Evolutionary conservation across 1,140 invertebrate genomes (phyloP).

Genomic region (Goniozus legneri): DNA sequence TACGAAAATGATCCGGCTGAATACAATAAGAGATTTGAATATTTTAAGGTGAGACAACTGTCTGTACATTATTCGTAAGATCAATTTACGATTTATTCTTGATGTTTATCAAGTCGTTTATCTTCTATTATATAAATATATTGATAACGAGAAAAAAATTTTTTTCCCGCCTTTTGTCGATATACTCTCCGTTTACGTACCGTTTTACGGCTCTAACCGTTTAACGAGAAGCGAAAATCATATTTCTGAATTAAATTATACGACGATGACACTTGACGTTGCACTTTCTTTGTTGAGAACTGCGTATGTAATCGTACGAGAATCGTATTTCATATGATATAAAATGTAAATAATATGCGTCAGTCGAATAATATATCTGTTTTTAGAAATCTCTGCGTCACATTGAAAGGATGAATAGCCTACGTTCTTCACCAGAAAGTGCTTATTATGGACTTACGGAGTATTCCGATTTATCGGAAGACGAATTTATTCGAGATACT

Average conservation of each 20-base stretch:
- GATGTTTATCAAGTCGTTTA: no score
- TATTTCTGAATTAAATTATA: no score
- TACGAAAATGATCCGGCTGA: conserved; percentile 60
- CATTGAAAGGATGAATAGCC: conserved; percentile 62
- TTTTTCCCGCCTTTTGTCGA: no score
- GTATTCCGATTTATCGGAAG: conserved; percentile 70
- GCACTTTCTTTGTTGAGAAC: no score
- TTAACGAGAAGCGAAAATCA: no score
- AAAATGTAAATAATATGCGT: conserved; percentile 3
- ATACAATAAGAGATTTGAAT: conserved; percentile 59
- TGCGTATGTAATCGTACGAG: not conserved
- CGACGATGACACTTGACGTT: no score
- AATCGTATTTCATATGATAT: not conserved
- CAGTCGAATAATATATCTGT: not conserved
- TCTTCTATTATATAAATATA: no score
- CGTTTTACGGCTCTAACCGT: no score
- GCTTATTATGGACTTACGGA: conserved; percentile 70
- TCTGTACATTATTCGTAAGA: no score
- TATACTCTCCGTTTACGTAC: no score
- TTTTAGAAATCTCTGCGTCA: conserved; percentile 59
- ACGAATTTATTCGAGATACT: conserved; percentile 63
- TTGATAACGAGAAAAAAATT: no score
- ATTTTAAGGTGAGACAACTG: conserved; percentile 65
- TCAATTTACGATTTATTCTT: no score
- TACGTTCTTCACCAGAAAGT: conserved; percentile 54